A percentile compares a stretch with the other conserved stretches of the same genome.
These are phyloP conservation scores for Charanyca ferruginea DNA, from an alignment of 2,888 invertebrate species.

Conservation along the genomic window DNA sequence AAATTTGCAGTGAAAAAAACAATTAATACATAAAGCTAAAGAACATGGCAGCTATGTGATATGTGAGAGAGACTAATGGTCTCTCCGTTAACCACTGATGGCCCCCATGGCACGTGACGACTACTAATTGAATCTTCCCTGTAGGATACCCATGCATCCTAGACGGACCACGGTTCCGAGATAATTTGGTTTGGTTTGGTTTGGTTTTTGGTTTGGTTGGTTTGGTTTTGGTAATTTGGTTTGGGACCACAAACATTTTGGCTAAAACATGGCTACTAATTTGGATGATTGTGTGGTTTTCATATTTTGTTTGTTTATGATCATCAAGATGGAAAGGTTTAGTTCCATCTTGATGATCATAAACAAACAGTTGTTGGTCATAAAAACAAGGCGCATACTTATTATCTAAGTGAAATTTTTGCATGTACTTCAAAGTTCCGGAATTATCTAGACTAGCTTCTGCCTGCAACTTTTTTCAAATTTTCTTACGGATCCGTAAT, in stretches of 20 bases:
- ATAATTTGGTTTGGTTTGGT: conserved; percentile 41
- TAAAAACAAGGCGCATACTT: too few relatives aligned
- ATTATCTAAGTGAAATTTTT: too few relatives aligned
- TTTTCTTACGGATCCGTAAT: too few relatives aligned
- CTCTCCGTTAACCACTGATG: conserved; percentile 56
- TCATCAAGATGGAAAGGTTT: too few relatives aligned
- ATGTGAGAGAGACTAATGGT: conserved; percentile 8
- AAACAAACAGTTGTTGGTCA: too few relatives aligned
- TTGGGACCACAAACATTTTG: too few relatives aligned
- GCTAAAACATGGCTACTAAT: conserved; percentile 14
- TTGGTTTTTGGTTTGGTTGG: too few relatives aligned
- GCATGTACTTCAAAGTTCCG: too few relatives aligned
- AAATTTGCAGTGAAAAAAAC: not conserved
- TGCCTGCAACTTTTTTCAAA: too few relatives aligned
- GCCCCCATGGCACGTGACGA: conserved; percentile 66
- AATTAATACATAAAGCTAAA: not conserved
- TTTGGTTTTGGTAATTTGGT: too few relatives aligned
- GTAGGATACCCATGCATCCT: conserved; percentile 27
- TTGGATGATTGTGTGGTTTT: conserved; percentile 5
- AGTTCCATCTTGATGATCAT: too few relatives aligned
- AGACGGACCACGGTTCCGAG: conserved; percentile 23
- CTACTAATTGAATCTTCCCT: conserved; percentile 68
- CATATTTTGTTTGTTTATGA: not conserved
- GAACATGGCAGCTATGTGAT: not conserved
- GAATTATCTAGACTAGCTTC: too few relatives aligned